Conservation (phyloP, 2,888 invertebrate species). For the Hydropsyche betteni region DNA sequence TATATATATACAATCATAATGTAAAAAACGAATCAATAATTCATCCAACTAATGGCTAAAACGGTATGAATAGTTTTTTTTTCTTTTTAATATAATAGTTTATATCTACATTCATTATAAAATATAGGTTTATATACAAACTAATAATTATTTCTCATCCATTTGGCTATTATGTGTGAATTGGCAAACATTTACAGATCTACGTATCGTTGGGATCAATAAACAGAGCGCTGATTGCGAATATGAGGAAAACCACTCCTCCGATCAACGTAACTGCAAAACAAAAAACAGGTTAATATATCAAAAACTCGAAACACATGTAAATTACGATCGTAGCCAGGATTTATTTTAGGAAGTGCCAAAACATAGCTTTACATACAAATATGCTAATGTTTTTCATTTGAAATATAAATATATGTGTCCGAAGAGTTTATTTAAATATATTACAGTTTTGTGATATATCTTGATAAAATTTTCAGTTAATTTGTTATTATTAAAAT, state of each 20-base stretch:
- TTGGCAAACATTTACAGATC: neutral
- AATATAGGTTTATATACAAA: slow-evolving; percentile 6
- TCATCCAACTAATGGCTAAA: neutral
- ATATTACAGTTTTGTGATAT: too few relatives aligned
- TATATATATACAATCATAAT: slow-evolving; percentile 5
- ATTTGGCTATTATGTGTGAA: slow-evolving; percentile 14
- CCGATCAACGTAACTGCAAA: slow-evolving; percentile 94
- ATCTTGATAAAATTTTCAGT: too few relatives aligned
- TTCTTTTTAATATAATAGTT: neutral
- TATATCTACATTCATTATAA: neutral
- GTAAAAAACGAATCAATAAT: neutral
- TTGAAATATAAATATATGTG: too few relatives aligned
- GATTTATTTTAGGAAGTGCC: too few relatives aligned
- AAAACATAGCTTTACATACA: too few relatives aligned
- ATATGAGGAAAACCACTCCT: slow-evolving; percentile 93
- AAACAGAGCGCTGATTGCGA: slow-evolving; percentile 91
- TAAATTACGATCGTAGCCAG: too few relatives aligned
- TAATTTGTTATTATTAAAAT: too few relatives aligned
- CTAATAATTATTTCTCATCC: neutral
- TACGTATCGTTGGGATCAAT: slow-evolving; percentile 74
- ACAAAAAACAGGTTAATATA: slow-evolving; percentile 54
- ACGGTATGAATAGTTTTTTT: neutral
- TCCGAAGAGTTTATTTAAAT: too few relatives aligned
- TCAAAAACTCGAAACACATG: too few relatives aligned
- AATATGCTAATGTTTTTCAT: too few relatives aligned